Evolutionary conservation across 2,113 vertebrate species (phyloP), one percentile per base, ranked within the genome.

Genomic region (Aviceda subcristata): DNA sequence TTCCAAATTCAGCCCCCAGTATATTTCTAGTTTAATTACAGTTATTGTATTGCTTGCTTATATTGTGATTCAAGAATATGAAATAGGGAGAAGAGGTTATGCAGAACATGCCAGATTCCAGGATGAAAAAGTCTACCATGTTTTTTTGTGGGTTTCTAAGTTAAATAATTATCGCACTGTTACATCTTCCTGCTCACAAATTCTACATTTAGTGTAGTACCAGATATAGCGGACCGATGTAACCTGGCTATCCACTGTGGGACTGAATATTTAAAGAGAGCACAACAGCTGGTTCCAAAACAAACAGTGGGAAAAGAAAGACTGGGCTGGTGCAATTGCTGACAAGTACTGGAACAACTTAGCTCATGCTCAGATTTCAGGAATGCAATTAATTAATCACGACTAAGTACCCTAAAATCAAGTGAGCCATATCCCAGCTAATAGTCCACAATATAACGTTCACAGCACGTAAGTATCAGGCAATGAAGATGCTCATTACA

Each of bases 311-410:
- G 82, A 87, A 87, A 79, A 95, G 67, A 91, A 91, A 92, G 41
- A 88, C 19, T 89, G 83, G 67, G 41, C 77, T 92, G n/a, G 26
- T 95, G 93, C 93, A 95, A 87, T 88, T 4, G 2, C 90, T 71
- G 88, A 96, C 90, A 77, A 96, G 72, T 88, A 94, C 92, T 97
- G 97, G 97, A 98, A 97, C 84, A 94, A 96, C 89, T 97, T 95
- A 97, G 96, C 94, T 97, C 97, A 97, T 86, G 94, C 94, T 90
- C n/a, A 5, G 56, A 92, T 96, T 96, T 90, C 88, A 95, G 76
- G 59, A 96, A 97, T 50, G 46, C 75, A 95, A 97, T 95, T 96
- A 97, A 97, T 97, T 92, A 94, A 96, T 95, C 93, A 94, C 88
- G 81, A 71, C 79, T 93, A 96, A 97, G 76, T 83, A 95, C 71